Evolutionary conservation across 2,888 invertebrate genomes (phyloP), one percentile per base, ranked within the genome.

Genomic region (Craniophora ligustri): DNA sequence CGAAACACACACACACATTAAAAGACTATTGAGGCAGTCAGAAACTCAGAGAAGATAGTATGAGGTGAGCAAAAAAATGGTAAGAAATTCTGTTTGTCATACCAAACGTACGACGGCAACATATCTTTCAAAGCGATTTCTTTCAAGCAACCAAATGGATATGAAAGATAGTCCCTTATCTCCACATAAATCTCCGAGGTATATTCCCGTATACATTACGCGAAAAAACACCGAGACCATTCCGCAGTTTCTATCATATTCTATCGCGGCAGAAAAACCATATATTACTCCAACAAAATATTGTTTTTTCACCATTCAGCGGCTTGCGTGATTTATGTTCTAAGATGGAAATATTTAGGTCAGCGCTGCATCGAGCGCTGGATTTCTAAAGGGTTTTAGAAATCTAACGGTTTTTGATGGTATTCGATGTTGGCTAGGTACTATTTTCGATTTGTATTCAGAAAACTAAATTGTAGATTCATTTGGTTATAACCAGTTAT

Each of bases 301-400:
- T 59, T 67, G 50, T 59, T 59, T 44, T 70, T 67, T 58, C 49
- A 47, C 59, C 47, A 54, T 50, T 59, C 60, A 59, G 41, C 31
- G 45, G 46, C 46, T 7, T 41, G 41, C 32, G 53, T 54, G 71
- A 67, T 70, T 67, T 59, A 70, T 59, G 31, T 47, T 47, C 21
- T 15, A 41, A 40, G 53, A 54, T 19, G 66, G 54, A 48, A 65
- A 64, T 47, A 67, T 59, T 54, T 14, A 41, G 66, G 47, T 59
- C 53, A 53, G 19, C 41, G 32, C 51, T 55, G 40, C 62, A 61
- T 2, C 32, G 55, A 61, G 1, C 32, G 55, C 55, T 47, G 55
- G 5, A 62, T 23, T 47, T 60, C 42, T 39, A 44, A 44, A 67
- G 31, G n/a, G 45, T 31, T 51, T n/a, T 21, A n/a, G 15, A 3